phyloP scores from a whole-genome alignment of 2,888 invertebrate genomes.

The Drosophila quinaria region DNA sequence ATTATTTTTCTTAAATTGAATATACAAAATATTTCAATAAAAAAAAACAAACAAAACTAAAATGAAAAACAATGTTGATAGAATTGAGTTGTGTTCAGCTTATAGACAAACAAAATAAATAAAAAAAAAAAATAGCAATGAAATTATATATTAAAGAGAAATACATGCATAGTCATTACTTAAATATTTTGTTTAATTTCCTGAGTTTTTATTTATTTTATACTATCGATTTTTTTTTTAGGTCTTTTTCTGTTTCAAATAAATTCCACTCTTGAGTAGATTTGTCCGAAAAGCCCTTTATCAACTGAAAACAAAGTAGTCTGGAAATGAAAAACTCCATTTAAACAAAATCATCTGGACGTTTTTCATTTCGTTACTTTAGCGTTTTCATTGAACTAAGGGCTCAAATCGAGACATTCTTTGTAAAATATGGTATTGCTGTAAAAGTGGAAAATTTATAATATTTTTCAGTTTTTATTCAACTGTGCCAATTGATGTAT shows the following conservation, averaged over 20 bases:
- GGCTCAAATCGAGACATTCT: background rate
- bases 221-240: background rate
- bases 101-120: slow-evolving; percentile 19
- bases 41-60: slow-evolving; percentile 26
- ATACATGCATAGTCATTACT: slow-evolving; percentile 32
- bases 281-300: background rate
- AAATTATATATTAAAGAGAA: slow-evolving; percentile 10
- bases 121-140: slow-evolving; percentile 31
- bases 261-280: background rate
- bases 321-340: background rate
- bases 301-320: background rate
- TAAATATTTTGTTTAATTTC: background rate
- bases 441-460: background rate
- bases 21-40: slow-evolving; percentile 7
- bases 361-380: background rate
- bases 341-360: background rate
- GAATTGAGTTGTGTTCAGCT: slow-evolving; percentile 64
- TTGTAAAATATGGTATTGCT: background rate
- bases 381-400: background rate
- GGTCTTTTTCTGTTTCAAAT: background rate
- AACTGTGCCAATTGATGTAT: slow-evolving; percentile 1
- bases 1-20: slow-evolving; percentile 6
- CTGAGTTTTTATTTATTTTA: slow-evolving; percentile 10
- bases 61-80: slow-evolving; percentile 52
- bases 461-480: background rate